Conservation (phyloP, 2,888 invertebrate species). For the Meghimatium bilineatum region DNA sequence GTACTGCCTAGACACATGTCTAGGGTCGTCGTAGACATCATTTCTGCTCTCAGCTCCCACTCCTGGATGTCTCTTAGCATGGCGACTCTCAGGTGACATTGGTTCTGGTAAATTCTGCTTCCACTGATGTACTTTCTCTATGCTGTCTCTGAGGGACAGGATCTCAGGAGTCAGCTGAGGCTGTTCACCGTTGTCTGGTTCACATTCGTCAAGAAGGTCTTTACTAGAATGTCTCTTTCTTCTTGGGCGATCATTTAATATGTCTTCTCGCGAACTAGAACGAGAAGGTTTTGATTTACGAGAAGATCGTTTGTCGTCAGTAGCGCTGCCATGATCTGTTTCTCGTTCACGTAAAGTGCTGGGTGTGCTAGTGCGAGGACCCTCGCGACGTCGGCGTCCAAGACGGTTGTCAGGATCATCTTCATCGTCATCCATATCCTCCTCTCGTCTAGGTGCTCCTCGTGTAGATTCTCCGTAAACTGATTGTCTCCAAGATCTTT, state of each 20-base stretch:
- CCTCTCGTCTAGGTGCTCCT: slow-evolving; percentile 16
- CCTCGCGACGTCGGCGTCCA: slow-evolving; percentile 56
- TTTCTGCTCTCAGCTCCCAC: slow-evolving; percentile 52
- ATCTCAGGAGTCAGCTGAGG: slow-evolving; percentile 71
- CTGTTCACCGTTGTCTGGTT: slow-evolving; percentile 37
- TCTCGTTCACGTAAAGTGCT: slow-evolving; percentile 50
- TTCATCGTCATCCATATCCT: slow-evolving; percentile 52
- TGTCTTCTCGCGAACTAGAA: slow-evolving; percentile 69
- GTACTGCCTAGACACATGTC: slow-evolving; percentile 25
- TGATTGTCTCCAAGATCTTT: slow-evolving; percentile 67
- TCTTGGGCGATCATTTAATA: slow-evolving; percentile 64
- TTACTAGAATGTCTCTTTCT: slow-evolving; percentile 66
- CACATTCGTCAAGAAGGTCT: slow-evolving; percentile 62
- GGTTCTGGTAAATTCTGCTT: slow-evolving; percentile 68
- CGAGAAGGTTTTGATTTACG: slow-evolving; percentile 58
- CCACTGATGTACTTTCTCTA: slow-evolving; percentile 76
- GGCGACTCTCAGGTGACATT: slow-evolving; percentile 50
- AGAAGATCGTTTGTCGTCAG: slow-evolving; percentile 54
- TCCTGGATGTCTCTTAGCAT: slow-evolving; percentile 46
- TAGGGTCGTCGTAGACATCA: slow-evolving; percentile 50
- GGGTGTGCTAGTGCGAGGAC: slow-evolving; percentile 66
- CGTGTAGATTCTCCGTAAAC: slow-evolving; percentile 66
- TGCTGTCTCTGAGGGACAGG: slow-evolving; percentile 72
- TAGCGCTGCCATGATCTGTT: slow-evolving; percentile 51
- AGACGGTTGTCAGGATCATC: slow-evolving; percentile 57